Conservation (phyloP, 2,113 vertebrate genomes). For the Sula dactylatra region DNA sequence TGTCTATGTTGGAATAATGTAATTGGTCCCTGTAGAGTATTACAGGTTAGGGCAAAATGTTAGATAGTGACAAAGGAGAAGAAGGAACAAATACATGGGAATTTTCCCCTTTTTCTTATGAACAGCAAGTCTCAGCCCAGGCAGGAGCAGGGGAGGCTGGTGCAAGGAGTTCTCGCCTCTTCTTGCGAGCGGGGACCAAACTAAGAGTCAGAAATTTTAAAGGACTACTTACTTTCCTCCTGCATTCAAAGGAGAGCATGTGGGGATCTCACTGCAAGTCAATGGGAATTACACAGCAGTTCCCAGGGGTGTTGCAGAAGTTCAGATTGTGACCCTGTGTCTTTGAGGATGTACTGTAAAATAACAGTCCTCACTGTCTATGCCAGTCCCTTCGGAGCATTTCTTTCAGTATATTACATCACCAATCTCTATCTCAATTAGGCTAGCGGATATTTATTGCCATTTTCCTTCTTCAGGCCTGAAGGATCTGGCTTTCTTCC, state of each 20-base stretch:
- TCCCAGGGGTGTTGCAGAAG: not conserved
- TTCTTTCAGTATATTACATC: not conserved
- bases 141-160: not conserved
- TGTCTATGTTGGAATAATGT: slow-evolving; percentile 62
- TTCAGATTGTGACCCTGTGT: not conserved
- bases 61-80: slow-evolving; percentile 17
- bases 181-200: not conserved
- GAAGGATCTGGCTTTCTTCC: not conserved
- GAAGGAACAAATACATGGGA: not conserved
- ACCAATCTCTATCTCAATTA: not conserved
- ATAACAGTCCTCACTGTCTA: not conserved
- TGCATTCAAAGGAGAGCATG: not conserved
- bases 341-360: not conserved
- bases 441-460: not conserved
- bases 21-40: slow-evolving; percentile 63
- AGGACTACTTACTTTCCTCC: not conserved
- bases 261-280: not conserved
- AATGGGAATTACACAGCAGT: not conserved
- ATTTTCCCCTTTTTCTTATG: slow-evolving; percentile 1
- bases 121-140: not conserved
- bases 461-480: not conserved
- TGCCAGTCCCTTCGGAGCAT: not conserved
- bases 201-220: not conserved
- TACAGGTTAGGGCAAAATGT: slow-evolving; percentile 33
- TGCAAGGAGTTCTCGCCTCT: not conserved